Base-by-base conservation (phyloP, 2,797 vertebrate species). In the Pipistrellus kuhlii region DNA sequence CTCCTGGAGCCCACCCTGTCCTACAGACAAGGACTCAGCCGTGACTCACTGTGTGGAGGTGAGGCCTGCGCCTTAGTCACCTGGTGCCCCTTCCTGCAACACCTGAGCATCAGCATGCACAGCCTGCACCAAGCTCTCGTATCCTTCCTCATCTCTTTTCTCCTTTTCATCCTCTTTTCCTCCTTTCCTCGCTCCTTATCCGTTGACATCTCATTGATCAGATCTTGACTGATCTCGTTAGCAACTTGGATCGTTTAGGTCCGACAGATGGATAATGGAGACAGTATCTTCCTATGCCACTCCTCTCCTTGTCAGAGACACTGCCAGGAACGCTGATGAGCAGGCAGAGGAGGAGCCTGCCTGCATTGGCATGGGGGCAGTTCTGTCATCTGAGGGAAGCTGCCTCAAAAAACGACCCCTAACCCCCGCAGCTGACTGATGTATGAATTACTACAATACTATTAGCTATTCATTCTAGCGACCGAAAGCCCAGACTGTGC, bases 21-120 rank as follows among this genome's bases (percentile, higher is more conserved):
- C 82, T 41, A 21, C 51, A 96, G 88, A 95, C 55, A 6, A 59
- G 68, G 84, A 95, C 77, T 96, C 96, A 96, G 77, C n/a, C 1
- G 0, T 97, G 96, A 96, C 77, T 97, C 96, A 96, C 17, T 1
- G 13, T 23, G 6, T 13, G 17, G 20, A 55, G 90, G 59, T 15
- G 59, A 46, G 48, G 41, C 66, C 57, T 1, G 72, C 9, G 72
- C 72, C n/a, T 93, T 81, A 93, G 59, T 96, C 97, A 96, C 80
- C 59, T 1, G 12, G 85, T 0, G 14, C 32, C 73, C 41, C 44
- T 85, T 53, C 85, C 77, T 81, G 59, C 5, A 17, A 8, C 68
- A 23, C 68, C 75, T 9, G 46, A 13, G 73, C 6, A 11, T 32
- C 41, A 8, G 27, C 20, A 6, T 25, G 9, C 55, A 53, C 30